phyloP scores from a whole-genome alignment of 1,140 invertebrate genomes.

The Rhagoletis zephyria region DNA sequence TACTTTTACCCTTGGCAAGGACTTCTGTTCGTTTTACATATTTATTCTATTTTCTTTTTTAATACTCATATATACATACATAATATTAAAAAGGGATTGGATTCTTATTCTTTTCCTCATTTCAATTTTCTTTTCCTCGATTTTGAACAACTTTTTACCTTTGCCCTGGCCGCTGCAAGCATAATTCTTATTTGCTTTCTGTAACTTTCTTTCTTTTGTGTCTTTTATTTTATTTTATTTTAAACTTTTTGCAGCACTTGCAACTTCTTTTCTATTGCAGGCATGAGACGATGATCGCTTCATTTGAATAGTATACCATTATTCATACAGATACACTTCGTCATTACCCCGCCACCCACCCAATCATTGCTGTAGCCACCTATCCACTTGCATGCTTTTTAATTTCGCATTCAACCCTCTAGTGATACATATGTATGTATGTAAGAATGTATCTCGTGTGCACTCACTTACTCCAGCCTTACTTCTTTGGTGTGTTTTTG shows the following conservation, averaged over 20 bases:
- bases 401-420: constrained; percentile 47
- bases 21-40: constrained; percentile 31
- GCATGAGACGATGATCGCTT: neutral
- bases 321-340: neutral
- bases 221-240: neutral
- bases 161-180: no score
- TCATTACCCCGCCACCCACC: neutral
- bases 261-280: constrained; percentile 11
- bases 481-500: neutral
- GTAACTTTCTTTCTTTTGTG: constrained; percentile 24
- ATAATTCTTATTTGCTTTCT: neutral
- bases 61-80: neutral
- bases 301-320: constrained; percentile 16
- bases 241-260: constrained; percentile 12
- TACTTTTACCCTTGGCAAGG: constrained; percentile 56
- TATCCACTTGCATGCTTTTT: constrained; percentile 14
- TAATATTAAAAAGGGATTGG: constrained; percentile 1
- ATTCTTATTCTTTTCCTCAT: neutral
- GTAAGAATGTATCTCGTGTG: neutral
- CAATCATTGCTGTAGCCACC: neutral
- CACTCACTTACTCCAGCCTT: constrained; percentile 4
- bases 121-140: neutral
- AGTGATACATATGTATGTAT: neutral
- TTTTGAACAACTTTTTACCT: no score
- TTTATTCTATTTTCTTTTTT: neutral